Base-by-base conservation (phyloP, 2,113 vertebrate genomes). In the Phaethornis superciliosus region DNA sequence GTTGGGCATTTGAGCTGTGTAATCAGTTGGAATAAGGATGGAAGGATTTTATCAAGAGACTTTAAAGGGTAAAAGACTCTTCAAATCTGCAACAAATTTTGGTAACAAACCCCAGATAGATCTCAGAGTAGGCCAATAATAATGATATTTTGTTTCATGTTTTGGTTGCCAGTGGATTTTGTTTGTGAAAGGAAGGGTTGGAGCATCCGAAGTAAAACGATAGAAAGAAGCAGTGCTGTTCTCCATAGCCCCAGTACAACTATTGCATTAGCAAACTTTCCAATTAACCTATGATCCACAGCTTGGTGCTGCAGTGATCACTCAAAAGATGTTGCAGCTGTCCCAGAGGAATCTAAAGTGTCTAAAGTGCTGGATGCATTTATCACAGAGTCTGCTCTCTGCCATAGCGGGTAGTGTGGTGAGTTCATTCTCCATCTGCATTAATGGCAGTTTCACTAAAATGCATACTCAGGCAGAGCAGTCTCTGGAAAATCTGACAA, bases 351-450 rank as follows among this genome's bases (percentile, higher is more conserved):
- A 67, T 71, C 82, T 68, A 65, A 95, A 95, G 72, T 85, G 60
- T 92, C 78, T 90, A 27, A 95, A 96, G 72, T 88, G 88, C 81
- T 90, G 17, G 76, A 79, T 80, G 59, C 67, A 51, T 96, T 96
- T 88, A 88, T 78, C 72, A 78, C 40, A 72, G 32, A 74, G 59
- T 14, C 76, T 65, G n/a, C 79, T 94, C 87, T 85, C 60, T 58
- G 26, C 44, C 28, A 42, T 58, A 64, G 30, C 89, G 75, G 70
- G 63, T 28, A 68, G 30, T 0, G 0, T n/a, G 47, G 8, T 18
- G 52, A 86, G 84, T 81, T 90, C 40, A 35, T 74, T 80, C 56
- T 78, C 52, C 27, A 17, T 54, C 69, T 90, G 68, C 55, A 67
- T 81, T 80, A 93, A 87, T 70, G 75, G 67, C 60, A 68, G 33